Evolutionary conservation across 2,113 vertebrate species (phyloP).

Genomic region (Columba livia): DNA sequence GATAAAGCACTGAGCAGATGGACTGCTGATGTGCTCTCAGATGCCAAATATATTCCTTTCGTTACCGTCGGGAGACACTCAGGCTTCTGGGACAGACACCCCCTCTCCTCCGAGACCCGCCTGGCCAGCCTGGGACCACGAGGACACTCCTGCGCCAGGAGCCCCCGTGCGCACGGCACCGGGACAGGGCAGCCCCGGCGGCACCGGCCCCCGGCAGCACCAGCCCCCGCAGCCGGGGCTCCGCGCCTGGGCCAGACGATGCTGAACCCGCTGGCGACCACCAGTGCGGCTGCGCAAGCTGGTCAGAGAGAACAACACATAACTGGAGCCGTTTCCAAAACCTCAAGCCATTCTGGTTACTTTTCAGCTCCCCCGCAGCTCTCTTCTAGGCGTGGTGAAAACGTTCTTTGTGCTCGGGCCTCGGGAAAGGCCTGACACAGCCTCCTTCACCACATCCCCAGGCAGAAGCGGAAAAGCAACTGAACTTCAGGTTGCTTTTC

Average conservation of each 20-base stretch:
- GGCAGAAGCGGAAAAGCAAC: neutral
- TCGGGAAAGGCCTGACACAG: fast-evolving
- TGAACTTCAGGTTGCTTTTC: neutral
- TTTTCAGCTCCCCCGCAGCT: neutral
- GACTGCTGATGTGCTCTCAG: conserved; percentile 15
- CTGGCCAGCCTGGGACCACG: neutral
- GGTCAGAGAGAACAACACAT: neutral
- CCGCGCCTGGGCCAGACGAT: neutral
- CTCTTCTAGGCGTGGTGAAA: neutral
- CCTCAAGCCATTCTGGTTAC: neutral
- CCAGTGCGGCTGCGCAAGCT: neutral
- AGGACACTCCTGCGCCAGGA: fast-evolving
- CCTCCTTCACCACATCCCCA: neutral
- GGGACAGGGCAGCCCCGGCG: fast-evolving
- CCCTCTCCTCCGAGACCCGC: neutral
- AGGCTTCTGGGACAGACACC: neutral
- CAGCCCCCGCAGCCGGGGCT: fast-evolving
- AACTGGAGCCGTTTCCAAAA: neutral
- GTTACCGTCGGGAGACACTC: neutral
- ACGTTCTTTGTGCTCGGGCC: fast-evolving
- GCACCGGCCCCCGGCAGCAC: fast-evolving
- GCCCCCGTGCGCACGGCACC: fast-evolving
- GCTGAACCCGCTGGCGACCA: neutral
- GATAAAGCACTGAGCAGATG: conserved; percentile 51
- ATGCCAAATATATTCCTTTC: neutral